Base-by-base conservation (phyloP, 2,113 vertebrate species). In the Rissa tridactyla region DNA sequence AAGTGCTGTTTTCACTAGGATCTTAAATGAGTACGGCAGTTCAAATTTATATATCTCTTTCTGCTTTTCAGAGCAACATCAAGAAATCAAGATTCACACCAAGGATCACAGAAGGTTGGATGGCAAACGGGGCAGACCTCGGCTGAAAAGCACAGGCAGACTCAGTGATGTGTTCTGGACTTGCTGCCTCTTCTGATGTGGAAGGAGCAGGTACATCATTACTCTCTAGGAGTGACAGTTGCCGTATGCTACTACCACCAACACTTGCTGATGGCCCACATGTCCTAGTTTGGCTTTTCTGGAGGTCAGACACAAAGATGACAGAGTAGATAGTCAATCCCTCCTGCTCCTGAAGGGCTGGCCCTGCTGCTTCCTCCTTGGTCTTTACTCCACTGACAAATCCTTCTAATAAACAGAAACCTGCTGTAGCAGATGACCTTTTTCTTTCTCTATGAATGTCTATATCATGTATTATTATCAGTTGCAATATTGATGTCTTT, bases 251-350 rank as follows among this genome's bases (percentile, higher is more conserved):
- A 21, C 36, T 47, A 13, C 19, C 30, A 40, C 5, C 30, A 62
- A 1, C 17, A 8, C 6, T 42, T 55, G 52, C 15, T 90, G 65
- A 38, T 47, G 44, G 29, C 14, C 16, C 38, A 40, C 0, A 0
- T 38, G 73, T 75, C 57, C 42, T 61, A 4, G 1, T 21, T 25
- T 60, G 82, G 25, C 20, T 84, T 85, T 91, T 90, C 55, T 93
- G 42, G 52, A 94, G 29, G 71, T 58, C 52, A 82, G 68, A 58
- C 9, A 57, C 14, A 44, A 32, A 2, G 10, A 6, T 60, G 69
- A 36, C 14, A 68, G 38, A 73, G 36, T 13, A 64, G 27, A 25
- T 13, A 80, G 5, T n/a, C 60, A 79, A 36, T 36, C 15, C 71
- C 25, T 57, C 27, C 38, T 87, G 15, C 21, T 60, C 29, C 44